Base-by-base conservation (phyloP, 92 coral and sea anemone species). In the Epizoanthus stellaris region DNA sequence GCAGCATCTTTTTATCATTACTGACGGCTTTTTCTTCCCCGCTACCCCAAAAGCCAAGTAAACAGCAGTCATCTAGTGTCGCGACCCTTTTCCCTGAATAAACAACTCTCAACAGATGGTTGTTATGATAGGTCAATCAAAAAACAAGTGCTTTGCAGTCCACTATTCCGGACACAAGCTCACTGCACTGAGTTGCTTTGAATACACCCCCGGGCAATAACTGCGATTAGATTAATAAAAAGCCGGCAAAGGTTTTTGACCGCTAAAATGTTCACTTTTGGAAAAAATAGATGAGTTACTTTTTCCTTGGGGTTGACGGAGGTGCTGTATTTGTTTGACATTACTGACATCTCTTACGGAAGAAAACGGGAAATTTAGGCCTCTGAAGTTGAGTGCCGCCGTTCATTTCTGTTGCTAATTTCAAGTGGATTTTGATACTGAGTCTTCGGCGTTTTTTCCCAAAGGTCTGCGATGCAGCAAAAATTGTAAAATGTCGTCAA, bases 71-170 rank as follows among this genome's bases (percentile, higher is more conserved):
- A 8, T 7, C 70, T 42, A 5, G 61, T 79, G 83, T 63, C 73
- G 83, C 83, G 71, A 79, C 72, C 83, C 63, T 76, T 47, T 74
- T 82, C 20, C 81, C 77, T 86, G 62, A 80, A 74, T 76, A 86
- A 80, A 73, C 92, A 86, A 65, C 36, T 80, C 82, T 64, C 30
- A 80, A 86, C 90, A 75, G 87, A 86, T 80, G 83, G 85, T 52
- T 69, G 67, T 30, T 77, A 57, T 45, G 80, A 80, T 80, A 86
- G 83, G 71, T 56, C 76, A 43, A 61, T 71, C 85, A 57, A 85
- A 14, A 58, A 43, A 63, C 45, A 79, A 79, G 83, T 79, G 72
- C 14, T 49, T 61, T 63, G 39, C 42, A 67, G 45, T 13, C 39
- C 65, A 13, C 76, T 12, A 14, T 47, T 12, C 40, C n/a, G 42